These are phyloP conservation scores for Cheiracanthium punctorium DNA, from an alignment of 2,888 invertebrate species.

Conservation along the genomic window DNA sequence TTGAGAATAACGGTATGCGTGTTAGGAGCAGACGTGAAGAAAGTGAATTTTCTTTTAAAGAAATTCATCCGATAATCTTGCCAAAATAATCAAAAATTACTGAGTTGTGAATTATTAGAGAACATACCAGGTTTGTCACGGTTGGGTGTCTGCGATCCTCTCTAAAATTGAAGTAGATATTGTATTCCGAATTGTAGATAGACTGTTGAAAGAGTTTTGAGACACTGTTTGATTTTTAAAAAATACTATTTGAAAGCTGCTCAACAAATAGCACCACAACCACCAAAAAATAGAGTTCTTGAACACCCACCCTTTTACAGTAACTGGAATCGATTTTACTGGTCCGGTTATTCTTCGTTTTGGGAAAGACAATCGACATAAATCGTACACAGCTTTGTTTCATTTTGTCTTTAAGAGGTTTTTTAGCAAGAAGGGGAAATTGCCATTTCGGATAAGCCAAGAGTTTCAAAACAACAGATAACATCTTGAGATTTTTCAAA, in stretches of 20 bases:
- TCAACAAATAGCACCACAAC: neutral
- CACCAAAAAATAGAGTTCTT: neutral
- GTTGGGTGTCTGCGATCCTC: neutral
- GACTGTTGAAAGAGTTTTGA: neutral
- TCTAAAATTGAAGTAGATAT: neutral
- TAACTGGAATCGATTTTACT: neutral
- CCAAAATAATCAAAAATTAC: neutral
- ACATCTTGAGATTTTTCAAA: neutral
- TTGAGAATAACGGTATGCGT: neutral
- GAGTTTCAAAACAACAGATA: neutral
- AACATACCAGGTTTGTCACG: neutral
- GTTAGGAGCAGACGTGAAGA: neutral
- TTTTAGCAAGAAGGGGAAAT: neutral
- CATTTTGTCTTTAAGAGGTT: neutral
- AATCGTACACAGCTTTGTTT: constrained; percentile 2
- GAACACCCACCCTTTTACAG: neutral
- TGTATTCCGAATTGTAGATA: neutral
- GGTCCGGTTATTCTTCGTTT: neutral
- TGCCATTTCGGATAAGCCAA: neutral
- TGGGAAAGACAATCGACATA: neutral
- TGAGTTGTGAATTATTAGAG: neutral
- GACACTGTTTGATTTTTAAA: neutral
- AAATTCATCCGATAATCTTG: neutral
- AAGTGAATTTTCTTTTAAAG: neutral
- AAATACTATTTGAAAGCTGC: neutral